Evolutionary conservation across 2,113 vertebrate genomes (phyloP), one percentile per base, ranked within the genome.

Genomic region (Bambusicola thoracicus): DNA sequence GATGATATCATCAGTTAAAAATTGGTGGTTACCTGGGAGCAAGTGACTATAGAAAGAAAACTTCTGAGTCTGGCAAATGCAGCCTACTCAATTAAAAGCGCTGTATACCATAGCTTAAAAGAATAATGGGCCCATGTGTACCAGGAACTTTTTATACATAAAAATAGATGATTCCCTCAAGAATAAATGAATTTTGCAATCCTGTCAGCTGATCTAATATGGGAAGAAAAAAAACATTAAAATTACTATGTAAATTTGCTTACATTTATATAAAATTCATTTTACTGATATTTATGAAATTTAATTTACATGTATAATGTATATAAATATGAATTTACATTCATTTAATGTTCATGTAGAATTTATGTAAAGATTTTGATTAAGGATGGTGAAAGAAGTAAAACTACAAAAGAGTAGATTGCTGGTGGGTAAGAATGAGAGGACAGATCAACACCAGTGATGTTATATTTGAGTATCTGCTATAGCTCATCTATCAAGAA

Each of bases 361-460:
- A 53, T 62, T 85, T 69, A 69, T 80, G 11, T 34, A 44, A 89
- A 93, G 16, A 58, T 74, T 90, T 90, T 96, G 44, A 93, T 92
- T 83, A 70, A 92, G 38, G 34, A 75, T 17, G 8, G 22, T 78
- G 51, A 92, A 88, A 77, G 55, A 69, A 77, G 30, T 19, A 36
- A 80, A 93, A 46, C 51, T 82, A 36, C 5, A 8, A 66, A 90
- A 48, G 7, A 74, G 36, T 49, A 55, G 3, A 2, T 46, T 38
- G 51, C 10, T 88, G 78, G 41, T 67, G 30, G 20, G n/a, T 77
- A 58, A 81, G 49, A 32, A 90, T 53, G 55, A 81, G 73, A 69
- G 55, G 49, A 67, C 82, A 83, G 70, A 70, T 83, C 27, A 20
- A 38, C 25, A 27, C 5, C 67, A 32, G 13, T 80, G 49, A 30